Percentiles rank a stretch among this genome's conserved stretches.
Conservation (phyloP, 2,888 invertebrate genomes). For the Oithona nana region DNA sequence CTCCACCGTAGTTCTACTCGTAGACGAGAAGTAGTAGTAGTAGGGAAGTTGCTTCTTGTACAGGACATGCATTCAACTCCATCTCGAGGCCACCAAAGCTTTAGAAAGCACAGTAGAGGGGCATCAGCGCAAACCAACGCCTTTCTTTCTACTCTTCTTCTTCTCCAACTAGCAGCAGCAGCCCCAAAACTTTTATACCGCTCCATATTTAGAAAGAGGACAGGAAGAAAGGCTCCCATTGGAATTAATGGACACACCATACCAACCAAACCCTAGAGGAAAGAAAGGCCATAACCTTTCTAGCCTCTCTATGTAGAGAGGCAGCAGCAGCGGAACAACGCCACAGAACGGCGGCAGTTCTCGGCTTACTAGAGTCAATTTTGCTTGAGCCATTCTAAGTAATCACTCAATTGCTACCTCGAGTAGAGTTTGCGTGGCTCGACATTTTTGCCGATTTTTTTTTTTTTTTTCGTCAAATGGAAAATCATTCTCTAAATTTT, state of each 20-base stretch:
- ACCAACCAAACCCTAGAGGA: too few relatives aligned
- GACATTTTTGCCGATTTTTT: too few relatives aligned
- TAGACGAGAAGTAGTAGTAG: too few relatives aligned
- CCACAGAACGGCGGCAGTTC: too few relatives aligned
- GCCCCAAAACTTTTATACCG: background rate
- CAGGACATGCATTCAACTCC: background rate
- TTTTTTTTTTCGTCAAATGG: too few relatives aligned
- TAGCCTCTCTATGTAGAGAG: background rate
- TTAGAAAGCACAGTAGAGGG: background rate
- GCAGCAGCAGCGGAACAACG: background rate
- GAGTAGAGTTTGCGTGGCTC: too few relatives aligned
- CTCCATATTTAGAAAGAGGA: background rate
- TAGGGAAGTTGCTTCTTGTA: background rate
- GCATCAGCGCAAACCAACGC: background rate
- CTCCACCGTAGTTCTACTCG: too few relatives aligned
- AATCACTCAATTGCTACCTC: too few relatives aligned
- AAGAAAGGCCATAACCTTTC: background rate
- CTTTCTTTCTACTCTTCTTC: background rate
- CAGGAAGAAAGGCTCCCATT: background rate
- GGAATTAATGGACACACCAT: background rate
- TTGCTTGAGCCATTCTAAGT: too few relatives aligned
- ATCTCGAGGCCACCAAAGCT: background rate
- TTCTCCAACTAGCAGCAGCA: too few relatives aligned
- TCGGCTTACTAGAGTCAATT: too few relatives aligned
- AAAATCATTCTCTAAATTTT: too few relatives aligned